Percentiles rank a stretch among this genome's conserved stretches.
Conservation (phyloP, 53 echinoderm and acorn worm genomes). For the Paracentrotus lividus region DNA sequence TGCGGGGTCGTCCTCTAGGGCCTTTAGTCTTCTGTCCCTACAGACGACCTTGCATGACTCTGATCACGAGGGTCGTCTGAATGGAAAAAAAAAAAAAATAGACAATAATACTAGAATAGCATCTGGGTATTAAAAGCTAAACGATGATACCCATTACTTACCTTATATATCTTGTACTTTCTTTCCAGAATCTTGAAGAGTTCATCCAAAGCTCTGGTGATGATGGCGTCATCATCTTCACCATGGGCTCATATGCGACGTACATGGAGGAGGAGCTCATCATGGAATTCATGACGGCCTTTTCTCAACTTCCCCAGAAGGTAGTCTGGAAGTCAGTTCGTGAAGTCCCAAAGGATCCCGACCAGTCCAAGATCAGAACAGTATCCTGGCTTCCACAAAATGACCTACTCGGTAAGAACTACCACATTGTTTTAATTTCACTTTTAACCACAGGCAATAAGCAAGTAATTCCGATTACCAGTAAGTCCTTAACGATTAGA, state of each 20-base stretch:
- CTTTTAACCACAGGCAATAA: neutral
- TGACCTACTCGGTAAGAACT: constrained; percentile 47
- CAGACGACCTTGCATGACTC: too few species aligned
- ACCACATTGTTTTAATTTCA: neutral
- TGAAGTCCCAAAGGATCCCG: neutral
- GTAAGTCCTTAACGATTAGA: too few species aligned
- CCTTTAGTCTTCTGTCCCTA: too few species aligned
- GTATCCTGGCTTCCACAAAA: constrained; percentile 58
- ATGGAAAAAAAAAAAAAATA: neutral
- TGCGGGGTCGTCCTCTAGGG: too few species aligned
- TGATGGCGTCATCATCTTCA: constrained; percentile 46
- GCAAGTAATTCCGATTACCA: neutral
- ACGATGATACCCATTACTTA: too few species aligned
- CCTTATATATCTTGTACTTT: too few species aligned
- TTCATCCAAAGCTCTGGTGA: constrained; percentile 52
- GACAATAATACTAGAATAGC: neutral
- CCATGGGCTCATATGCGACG: constrained; percentile 51
- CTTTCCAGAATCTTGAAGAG: constrained; percentile 44
- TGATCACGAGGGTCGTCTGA: too few species aligned
- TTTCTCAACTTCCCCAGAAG: constrained; percentile 57
- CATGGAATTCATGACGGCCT: neutral
- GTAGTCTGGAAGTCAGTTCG: constrained; percentile 2
- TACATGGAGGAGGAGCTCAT: constrained; percentile 55
- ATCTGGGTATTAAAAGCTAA: too few species aligned
- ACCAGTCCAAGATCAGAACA: neutral